These are phyloP conservation scores for Sitobion miscanthi DNA, from an alignment of 1,140 invertebrate genomes.

Conservation along the genomic window DNA sequence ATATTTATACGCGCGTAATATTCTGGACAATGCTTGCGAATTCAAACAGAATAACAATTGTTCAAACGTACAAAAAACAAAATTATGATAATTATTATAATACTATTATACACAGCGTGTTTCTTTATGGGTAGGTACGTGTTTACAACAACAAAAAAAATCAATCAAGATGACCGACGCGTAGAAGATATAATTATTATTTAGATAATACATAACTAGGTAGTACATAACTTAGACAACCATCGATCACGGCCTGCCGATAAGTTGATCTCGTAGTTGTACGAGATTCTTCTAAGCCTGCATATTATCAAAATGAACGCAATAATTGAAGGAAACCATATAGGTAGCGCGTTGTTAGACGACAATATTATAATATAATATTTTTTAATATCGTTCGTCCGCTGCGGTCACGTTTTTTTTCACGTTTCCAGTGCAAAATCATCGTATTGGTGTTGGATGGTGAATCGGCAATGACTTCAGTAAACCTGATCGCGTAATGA, in stretches of 20 bases:
- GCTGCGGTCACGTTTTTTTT: not conserved
- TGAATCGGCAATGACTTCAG: not conserved
- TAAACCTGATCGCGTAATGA: not conserved
- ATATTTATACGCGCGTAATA: not conserved
- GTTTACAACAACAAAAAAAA: not conserved
- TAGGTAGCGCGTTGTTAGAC: not conserved
- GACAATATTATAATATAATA: not conserved
- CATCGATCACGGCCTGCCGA: not conserved
- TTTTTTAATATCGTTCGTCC: not conserved
- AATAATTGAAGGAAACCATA: not conserved
- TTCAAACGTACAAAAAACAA: not conserved
- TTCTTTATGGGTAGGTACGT: not conserved
- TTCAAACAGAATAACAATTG: not conserved
- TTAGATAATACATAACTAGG: too few species aligned
- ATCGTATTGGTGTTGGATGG: not conserved
- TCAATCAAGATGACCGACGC: not conserved
- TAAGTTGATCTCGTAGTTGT: not conserved
- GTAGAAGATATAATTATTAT: not conserved
- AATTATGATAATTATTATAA: not conserved
- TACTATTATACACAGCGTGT: not conserved
- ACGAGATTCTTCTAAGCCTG: not conserved
- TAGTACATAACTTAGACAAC: not conserved
- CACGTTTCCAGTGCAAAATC: not conserved
- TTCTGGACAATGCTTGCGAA: not conserved
- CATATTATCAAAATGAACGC: not conserved